phyloP scores from a whole-genome alignment of 2,113 vertebrate species.

The Larimichthys crocea region DNA sequence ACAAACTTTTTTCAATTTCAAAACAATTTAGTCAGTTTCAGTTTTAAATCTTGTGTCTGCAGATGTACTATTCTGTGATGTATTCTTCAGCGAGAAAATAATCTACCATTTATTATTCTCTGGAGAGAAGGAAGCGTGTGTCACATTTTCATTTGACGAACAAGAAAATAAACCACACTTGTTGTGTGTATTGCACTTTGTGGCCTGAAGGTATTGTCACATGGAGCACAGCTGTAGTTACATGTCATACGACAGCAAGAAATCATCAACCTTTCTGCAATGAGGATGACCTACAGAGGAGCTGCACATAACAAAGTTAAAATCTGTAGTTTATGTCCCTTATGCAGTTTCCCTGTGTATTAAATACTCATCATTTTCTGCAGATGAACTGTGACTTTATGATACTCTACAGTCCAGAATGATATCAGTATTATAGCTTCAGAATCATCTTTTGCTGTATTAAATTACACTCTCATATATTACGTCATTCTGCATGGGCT shows the following conservation, averaged over 20 bases:
- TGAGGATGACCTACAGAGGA: not conserved
- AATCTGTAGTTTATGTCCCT: not conserved
- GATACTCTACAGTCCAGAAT: not conserved
- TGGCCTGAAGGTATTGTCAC: not conserved
- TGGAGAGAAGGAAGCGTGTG: not conserved
- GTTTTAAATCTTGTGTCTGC: too few species aligned
- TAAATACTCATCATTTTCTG: not conserved
- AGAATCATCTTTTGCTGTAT: not conserved
- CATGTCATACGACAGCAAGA: not conserved
- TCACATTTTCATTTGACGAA: not conserved
- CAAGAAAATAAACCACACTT: not conserved
- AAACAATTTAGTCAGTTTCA: too few species aligned
- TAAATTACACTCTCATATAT: conserved; percentile 15
- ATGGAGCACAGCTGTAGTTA: too few species aligned
- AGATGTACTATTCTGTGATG: not conserved
- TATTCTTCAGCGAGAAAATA: not conserved
- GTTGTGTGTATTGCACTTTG: not conserved
- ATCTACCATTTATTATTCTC: not conserved
- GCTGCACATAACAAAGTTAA: not conserved
- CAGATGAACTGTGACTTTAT: not conserved
- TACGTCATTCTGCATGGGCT: not conserved
- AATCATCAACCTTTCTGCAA: not conserved
- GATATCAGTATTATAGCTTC: not conserved
- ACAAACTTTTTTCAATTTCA: too few species aligned
- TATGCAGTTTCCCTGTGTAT: not conserved